A percentile compares a stretch with the other conserved stretches of the same genome.
Evolutionary conservation across 2,797 vertebrate species (phyloP).

Genomic region (Philypnodon macrostomus): DNA sequence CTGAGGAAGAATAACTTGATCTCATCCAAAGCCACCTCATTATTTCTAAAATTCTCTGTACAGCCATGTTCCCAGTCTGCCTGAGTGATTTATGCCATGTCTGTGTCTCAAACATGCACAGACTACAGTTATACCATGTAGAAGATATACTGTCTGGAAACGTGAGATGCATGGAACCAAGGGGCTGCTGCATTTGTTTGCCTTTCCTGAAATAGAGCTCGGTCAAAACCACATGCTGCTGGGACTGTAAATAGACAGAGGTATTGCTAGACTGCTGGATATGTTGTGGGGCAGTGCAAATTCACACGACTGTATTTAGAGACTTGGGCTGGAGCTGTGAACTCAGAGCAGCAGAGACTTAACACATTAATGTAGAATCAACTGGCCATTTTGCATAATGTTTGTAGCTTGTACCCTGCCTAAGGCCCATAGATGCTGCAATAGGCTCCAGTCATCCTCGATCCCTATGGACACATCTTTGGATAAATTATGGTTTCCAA

Average conservation of each 20-base stretch:
- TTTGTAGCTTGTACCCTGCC: too few relatives aligned
- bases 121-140: slow-evolving; percentile 9
- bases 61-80: slow-evolving; percentile 31
- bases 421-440: too few relatives aligned
- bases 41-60: too few relatives aligned
- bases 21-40: too few relatives aligned
- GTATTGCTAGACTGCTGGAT: slow-evolving; percentile 34
- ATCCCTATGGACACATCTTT: too few relatives aligned
- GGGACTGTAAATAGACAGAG: slow-evolving; percentile 33
- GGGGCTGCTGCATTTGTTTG: slow-evolving; percentile 49
- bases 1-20: too few relatives aligned
- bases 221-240: slow-evolving; percentile 14
- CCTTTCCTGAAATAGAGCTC: slow-evolving; percentile 56
- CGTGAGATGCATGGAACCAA: slow-evolving; percentile 28
- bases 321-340: neutral
- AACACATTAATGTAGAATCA: slow-evolving; percentile 1
- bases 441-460: too few relatives aligned
- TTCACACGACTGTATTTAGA: neutral
- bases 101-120: slow-evolving; percentile 8
- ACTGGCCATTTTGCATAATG: neutral
- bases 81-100: slow-evolving; percentile 16
- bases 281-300: slow-evolving; percentile 19
- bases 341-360: neutral
- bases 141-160: slow-evolving; percentile 33
- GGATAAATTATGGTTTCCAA: too few relatives aligned